These are phyloP conservation scores for Megalops atlanticus DNA, from an alignment of 2,113 vertebrate species.

Conservation along the genomic window DNA sequence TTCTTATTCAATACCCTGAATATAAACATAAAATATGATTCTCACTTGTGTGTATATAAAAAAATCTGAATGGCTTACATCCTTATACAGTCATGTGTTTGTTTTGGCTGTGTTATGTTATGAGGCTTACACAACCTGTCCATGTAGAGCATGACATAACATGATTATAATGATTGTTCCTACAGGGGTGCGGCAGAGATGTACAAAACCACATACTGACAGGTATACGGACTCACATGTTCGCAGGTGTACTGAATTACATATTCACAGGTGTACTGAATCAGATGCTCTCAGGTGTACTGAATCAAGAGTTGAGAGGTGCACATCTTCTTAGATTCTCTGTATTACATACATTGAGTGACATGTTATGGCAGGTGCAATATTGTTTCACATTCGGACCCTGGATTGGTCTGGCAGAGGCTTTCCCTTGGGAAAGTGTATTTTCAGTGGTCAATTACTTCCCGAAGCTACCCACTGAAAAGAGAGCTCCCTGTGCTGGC, in stretches of 20 bases:
- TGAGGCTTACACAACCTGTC: too few species aligned
- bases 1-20: background rate
- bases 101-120: too few species aligned
- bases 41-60: background rate
- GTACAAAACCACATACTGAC: background rate
- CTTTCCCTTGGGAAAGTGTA: background rate
- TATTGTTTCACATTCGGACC: background rate
- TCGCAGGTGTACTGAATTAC: background rate
- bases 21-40: background rate
- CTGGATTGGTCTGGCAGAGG: background rate
- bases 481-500: background rate
- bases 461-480: background rate
- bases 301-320: too few species aligned
- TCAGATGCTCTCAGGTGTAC: background rate
- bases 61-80: background rate
- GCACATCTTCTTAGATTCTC: too few species aligned
- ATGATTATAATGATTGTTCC: too few species aligned
- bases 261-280: background rate
- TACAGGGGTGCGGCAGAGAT: too few species aligned
- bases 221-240: background rate
- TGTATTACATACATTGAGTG: too few species aligned
- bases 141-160: background rate
- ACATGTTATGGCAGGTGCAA: background rate
- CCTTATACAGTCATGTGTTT: background rate
- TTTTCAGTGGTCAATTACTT: slow-evolving; percentile 1